Base-by-base conservation (phyloP, 1,140 invertebrate species). In the Drosophila bipectinata region DNA sequence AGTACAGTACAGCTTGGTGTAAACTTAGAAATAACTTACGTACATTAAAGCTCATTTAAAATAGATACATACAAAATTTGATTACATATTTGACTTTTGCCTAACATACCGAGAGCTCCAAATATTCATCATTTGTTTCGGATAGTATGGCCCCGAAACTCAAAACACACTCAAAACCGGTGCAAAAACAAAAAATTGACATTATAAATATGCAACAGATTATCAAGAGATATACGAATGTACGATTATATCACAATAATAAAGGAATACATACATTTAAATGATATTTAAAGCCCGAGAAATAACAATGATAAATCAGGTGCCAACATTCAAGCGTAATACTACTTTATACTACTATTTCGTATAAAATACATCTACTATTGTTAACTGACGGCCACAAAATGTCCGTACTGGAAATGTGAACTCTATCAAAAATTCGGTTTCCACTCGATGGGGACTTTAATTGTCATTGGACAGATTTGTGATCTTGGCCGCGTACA, bases 401-500 rank as follows among this genome's bases (percentile, higher is more conserved):
- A 10, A 34, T 12, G 47, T 52, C 48, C 39, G 48, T 52, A 49
- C 58, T 60, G 58, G 48, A 41, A 41, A 39, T 12, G 47, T 39
- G 47, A 60, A 64, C 30, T 59, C 51, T 9, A 55, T 44, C 44
- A 45, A 41, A 79, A 69, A 69, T 55, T 69, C 51, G 44, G 15
- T 54, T 41, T 49, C 9, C 28, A 39, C n/a, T 57, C 44, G 21
- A 41, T 28, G 26, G 24, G 26, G 15, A n/a, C 30, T 47, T 82
- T 47, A 89, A 51, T 91, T 92, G 72, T 92, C 91, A 69, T 82
- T 90, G 62, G 82, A 83, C 59, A 90, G 60, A 81, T 89, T 92
- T 77, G 91, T 84, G 39, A 92, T 91, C 82, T 92, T 92, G 55
- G 90, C 90, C 63, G 91, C 91, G 69, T 92, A 92, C 78, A 92